These are phyloP conservation scores for Hemicordylus capensis DNA, from an alignment of 2,113 vertebrate genomes.

Conservation along the genomic window DNA sequence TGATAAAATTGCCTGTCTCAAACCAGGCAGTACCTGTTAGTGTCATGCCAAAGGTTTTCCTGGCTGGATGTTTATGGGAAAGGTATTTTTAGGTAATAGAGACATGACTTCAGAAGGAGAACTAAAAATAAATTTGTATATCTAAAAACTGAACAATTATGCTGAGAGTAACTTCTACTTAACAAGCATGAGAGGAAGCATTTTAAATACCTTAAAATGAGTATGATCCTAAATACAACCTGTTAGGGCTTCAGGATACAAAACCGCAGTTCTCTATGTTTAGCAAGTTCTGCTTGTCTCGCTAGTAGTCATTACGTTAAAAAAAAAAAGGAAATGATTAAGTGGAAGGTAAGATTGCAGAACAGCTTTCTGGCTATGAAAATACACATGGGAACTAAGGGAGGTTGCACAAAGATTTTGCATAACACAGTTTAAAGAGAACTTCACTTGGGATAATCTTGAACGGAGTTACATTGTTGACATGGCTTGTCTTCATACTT, in stretches of 20 bases:
- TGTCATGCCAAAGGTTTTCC: not conserved
- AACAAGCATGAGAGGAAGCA: not conserved
- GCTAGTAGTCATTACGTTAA: slow-evolving; percentile 47
- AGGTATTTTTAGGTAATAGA: not conserved
- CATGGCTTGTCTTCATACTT: slow-evolving; percentile 42
- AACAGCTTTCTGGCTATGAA: slow-evolving; percentile 55
- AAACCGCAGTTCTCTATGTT: slow-evolving; percentile 1
- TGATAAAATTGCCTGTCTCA: not conserved
- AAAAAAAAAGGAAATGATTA: slow-evolving; percentile 33
- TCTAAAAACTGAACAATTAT: not conserved
- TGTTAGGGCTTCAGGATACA: slow-evolving; percentile 21
- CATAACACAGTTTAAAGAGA: slow-evolving; percentile 54
- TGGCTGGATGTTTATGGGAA: not conserved
- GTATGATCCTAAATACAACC: slow-evolving; percentile 31
- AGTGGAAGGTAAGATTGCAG: slow-evolving; percentile 44
- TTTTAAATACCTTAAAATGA: not conserved
- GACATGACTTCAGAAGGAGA: not conserved
- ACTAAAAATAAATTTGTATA: not conserved
- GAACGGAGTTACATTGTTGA: slow-evolving; percentile 42
- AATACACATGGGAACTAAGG: slow-evolving; percentile 56
- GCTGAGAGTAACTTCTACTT: slow-evolving; percentile 25
- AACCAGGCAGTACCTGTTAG: not conserved
- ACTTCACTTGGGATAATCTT: slow-evolving; percentile 45
- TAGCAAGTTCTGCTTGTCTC: slow-evolving; percentile 50
- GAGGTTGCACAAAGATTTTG: slow-evolving; percentile 57